Percentiles rank a stretch among this genome's conserved stretches.
Evolutionary conservation across 2,113 vertebrate species (phyloP).

Genomic region (Ploceus nigricollis): DNA sequence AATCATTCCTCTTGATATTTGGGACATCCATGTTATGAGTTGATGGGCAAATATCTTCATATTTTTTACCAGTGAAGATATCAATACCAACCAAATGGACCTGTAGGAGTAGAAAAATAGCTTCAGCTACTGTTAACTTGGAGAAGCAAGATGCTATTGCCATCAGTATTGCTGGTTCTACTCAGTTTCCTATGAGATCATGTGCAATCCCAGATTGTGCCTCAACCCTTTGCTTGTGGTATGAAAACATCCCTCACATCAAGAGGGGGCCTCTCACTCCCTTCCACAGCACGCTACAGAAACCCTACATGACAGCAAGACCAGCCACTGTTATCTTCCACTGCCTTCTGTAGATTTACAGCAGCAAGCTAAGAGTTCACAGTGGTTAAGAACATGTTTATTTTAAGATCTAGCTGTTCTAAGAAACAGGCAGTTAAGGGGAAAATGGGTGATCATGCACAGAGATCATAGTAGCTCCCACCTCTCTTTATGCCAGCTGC

Average conservation of each 20-base stretch:
- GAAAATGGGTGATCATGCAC: background rate
- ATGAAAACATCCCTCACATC: background rate
- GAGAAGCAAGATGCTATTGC: background rate
- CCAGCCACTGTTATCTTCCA: background rate
- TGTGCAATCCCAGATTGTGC: background rate
- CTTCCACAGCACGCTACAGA: background rate
- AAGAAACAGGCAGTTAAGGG: background rate
- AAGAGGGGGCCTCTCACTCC: background rate
- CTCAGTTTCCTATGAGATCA: background rate
- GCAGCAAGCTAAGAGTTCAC: background rate
- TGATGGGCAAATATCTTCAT: slow-evolving; percentile 98
- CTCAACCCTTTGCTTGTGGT: background rate
- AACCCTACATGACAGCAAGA: background rate
- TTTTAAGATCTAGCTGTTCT: background rate
- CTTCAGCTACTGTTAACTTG: background rate
- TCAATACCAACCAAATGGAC: slow-evolving; percentile 98
- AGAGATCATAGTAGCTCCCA: background rate
- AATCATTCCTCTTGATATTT: slow-evolving; percentile 94
- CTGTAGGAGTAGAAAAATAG: slow-evolving; percentile 54
- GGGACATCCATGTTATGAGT: slow-evolving; percentile 99
- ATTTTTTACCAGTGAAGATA: slow-evolving; percentile 98
- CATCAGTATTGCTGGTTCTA: background rate
- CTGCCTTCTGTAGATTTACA: background rate
- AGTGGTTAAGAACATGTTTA: background rate
- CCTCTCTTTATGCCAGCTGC: background rate